Base-by-base conservation (phyloP, 2,888 invertebrate genomes). In the Acholoe squamosa region DNA sequence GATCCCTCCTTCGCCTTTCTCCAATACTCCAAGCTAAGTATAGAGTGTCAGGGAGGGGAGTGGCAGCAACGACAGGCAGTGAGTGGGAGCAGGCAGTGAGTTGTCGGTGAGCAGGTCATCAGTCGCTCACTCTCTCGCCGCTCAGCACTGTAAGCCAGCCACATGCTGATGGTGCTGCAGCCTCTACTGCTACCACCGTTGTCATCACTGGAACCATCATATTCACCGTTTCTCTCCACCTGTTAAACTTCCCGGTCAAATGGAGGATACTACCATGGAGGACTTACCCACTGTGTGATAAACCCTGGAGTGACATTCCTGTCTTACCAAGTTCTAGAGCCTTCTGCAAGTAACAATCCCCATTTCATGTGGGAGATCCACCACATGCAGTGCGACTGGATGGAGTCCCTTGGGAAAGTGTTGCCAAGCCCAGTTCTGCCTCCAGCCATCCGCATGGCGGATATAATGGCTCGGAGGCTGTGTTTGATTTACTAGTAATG, bases 1-100 rank as follows among this genome's bases (percentile, higher is more conserved):
- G 71, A 71, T 5, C 25, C 71, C 80, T 33, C 80, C 80, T 80
- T 80, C 80, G 34, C 80, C 80, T 80, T 80, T 80, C 16, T 12
- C 80, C 12, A 22, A 0, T 22, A 25, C 61, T n/a, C 61, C 5
- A n/a, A 14, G 80, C 80, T 80, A 80, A 80, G 80, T 80, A 80
- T 80, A 80, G 76, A 76, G 28, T 5, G 5, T 5, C 61, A 22
- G 25, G 25, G 25, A 76, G 76, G 0, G 76, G 76, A n/a, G n/a
- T 31, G 76, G 31, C 31, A 31, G 76, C 28, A 5, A 10, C 25
- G 25, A 19, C 16, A 7, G 76, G 3, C 28, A 28, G n/a, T 7
- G 76, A n/a, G 16, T 76, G 16, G 5, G n/a, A 76, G 28, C 76
- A 25, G 76, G n/a, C n/a, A 16, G 77, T n/a, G 67, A 67, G 67